Base-by-base conservation (phyloP, 2,888 invertebrate species). In the Ceramica pisi region DNA sequence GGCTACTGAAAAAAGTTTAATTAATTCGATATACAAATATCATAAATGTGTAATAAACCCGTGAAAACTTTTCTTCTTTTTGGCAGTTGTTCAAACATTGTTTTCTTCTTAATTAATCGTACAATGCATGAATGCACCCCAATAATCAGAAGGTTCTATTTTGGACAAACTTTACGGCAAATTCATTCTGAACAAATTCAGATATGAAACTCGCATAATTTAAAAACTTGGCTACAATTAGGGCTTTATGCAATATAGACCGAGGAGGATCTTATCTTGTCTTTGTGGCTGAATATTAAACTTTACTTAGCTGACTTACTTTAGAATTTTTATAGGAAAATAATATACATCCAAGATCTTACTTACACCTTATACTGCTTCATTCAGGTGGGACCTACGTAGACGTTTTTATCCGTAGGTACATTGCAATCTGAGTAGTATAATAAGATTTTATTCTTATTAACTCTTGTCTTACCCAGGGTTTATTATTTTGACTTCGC, bases 221-320 rank as follows among this genome's bases (percentile, higher is more conserved):
- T 64, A 60, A 68, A 79, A 72, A 71, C 65, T 38, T 62, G 41
- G 67, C 60, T 48, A 67, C 67, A 84, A 72, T 73, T 38, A 56
- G 10, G 53, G 55, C 64, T 78, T 44, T 62, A 71, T 66, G 69
- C 65, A 71, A 73, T 75, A 60, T 71, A 69, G 69, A 73, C 78
- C 57, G 23, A 67, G 57, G 38, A 77, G 64, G 35, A 59, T 65
- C 56, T 73, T 78, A 78, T 82, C 62, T 73, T 76, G 71, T 70
- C 48, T 75, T 71, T 83, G 71, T 67, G 59, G 59, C 46, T 46
- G 64, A 68, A 78, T 69, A 84, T 81, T 71, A 81, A 81, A 81
- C 67, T 57, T 72, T 48, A 70, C 60, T 46, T 59, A 51, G 51
- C 50, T 53, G 56, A 72, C 60, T 73, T 71, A 44, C n/a, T 67